Evolutionary conservation across 1,140 invertebrate genomes (phyloP), one percentile per base, ranked within the genome.

Genomic region (Nixonia krombeini): DNA sequence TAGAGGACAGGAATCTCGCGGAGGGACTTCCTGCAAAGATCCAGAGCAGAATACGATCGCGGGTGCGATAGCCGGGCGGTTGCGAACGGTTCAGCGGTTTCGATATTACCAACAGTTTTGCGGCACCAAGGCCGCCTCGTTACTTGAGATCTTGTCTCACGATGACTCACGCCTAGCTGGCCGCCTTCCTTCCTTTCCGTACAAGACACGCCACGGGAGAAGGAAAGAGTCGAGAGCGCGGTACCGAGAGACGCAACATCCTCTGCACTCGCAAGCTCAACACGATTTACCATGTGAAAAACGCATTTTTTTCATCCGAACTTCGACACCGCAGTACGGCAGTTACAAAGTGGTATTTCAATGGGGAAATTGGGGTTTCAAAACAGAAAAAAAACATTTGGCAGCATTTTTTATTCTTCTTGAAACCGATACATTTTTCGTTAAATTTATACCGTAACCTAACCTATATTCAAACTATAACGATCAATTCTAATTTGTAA

Each of bases 41-140:
- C 69, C 61, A 70, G 67, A 33, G 49, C 50, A 69, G 59, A 59
- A 66, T 66, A 66, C 66, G 66, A 63, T 69, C 58, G 58, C 64
- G 69, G 47, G 35, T 33, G 52, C 63, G 58, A 63, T 56, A 78
- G 62, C 65, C 65, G 44, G 66, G 52, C 38, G 15, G 59, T 52
- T 55, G 57, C 74, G 66, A 64, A 66, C 51, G 69, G 52, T 66
- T 47, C 59, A 70, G 59, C 53, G 50, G 67, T 75, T 68, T 58
- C 70, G 74, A 78, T 78, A 74, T 77, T 76, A 74, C 70, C 61
- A 74, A 78, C 73, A 74, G 73, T 79, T 78, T 76, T 51, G 76
- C 70, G 59, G 70, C 73, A 76, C 73, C 75, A 79, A 79, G 77
- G 77, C 74, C 77, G 76, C 76, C 71, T 79, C 76, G 74, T 79